Conservation (phyloP, 2,888 invertebrate genomes). For the Trichopoda pennipes region DNA sequence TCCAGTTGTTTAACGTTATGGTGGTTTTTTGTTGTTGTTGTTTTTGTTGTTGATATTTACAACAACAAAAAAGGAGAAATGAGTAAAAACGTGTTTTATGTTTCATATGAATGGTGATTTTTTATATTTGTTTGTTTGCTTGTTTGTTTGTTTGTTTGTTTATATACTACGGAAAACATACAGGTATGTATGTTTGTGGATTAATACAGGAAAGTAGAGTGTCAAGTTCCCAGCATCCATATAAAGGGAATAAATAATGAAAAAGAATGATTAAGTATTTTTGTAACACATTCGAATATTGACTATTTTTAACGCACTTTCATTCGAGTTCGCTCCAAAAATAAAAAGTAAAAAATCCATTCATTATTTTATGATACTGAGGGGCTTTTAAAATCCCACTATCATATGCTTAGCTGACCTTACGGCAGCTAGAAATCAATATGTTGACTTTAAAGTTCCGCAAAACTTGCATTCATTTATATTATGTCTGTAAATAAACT, state of each 20-base stretch:
- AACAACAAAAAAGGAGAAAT: not conserved
- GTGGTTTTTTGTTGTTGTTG: constrained; percentile 9
- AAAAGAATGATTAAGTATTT: not conserved
- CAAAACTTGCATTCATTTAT: no score
- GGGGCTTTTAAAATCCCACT: no score
- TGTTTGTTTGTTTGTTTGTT: constrained; percentile 1
- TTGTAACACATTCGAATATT: no score
- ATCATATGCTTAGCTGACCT: no score
- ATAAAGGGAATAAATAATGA: not conserved
- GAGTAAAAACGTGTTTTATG: constrained; percentile 5
- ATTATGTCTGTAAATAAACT: no score
- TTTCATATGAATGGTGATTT: not conserved
- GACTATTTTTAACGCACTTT: no score
- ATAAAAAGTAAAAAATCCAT: no score
- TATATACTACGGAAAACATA: not conserved
- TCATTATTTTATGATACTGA: no score
- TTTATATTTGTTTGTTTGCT: not conserved
- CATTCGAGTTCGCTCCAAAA: no score
- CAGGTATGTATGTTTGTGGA: not conserved
- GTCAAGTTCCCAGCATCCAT: not conserved
- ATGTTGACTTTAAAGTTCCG: no score
- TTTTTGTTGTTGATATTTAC: no score
- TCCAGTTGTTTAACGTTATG: constrained; percentile 47
- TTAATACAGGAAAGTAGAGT: not conserved
- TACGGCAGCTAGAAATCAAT: no score